A percentile compares a stretch with the other conserved stretches of the same genome.
Evolutionary conservation across 1,140 invertebrate species (phyloP).

Genomic region (Macrotrachela quadricornifera): DNA sequence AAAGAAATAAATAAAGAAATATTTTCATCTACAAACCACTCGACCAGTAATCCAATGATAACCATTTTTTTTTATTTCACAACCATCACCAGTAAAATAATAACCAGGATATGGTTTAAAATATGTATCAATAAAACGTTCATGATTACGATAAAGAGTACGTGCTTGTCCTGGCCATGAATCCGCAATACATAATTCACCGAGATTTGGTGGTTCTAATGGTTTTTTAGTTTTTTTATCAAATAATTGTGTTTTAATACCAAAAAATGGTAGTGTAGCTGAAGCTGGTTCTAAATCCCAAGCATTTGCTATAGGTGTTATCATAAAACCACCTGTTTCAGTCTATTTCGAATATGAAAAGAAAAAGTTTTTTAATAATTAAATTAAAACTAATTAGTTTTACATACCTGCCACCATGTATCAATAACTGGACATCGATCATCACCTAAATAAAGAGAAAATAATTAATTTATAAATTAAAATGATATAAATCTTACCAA

Average conservation of each 20-base stretch:
- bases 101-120: constrained; percentile 24
- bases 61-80: constrained; percentile 20
- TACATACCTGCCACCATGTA: constrained; percentile 84
- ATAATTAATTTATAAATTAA: background rate
- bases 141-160: constrained; percentile 33
- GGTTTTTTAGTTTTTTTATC: constrained; percentile 13
- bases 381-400: too few species aligned
- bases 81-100: constrained; percentile 35
- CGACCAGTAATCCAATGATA: constrained; percentile 33
- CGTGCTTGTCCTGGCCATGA: constrained; percentile 34
- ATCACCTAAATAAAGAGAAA: background rate
- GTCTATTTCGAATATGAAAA: too few species aligned
- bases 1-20: too few species aligned
- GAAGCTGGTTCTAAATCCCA: constrained; percentile 21
- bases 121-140: constrained; percentile 32
- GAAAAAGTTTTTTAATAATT: too few species aligned
- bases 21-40: constrained; percentile 30
- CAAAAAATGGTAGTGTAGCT: constrained; percentile 36
- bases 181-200: constrained; percentile 26
- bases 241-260: constrained; percentile 30
- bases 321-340: constrained; percentile 35
- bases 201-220: constrained; percentile 12
- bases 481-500: constrained; percentile 41
- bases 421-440: constrained; percentile 54
- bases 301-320: constrained; percentile 31